A percentile compares a stretch with the other conserved stretches of the same genome.
Evolutionary conservation across 2,797 vertebrate genomes (phyloP).

Genomic region (Amblyopsis hoosieri): DNA sequence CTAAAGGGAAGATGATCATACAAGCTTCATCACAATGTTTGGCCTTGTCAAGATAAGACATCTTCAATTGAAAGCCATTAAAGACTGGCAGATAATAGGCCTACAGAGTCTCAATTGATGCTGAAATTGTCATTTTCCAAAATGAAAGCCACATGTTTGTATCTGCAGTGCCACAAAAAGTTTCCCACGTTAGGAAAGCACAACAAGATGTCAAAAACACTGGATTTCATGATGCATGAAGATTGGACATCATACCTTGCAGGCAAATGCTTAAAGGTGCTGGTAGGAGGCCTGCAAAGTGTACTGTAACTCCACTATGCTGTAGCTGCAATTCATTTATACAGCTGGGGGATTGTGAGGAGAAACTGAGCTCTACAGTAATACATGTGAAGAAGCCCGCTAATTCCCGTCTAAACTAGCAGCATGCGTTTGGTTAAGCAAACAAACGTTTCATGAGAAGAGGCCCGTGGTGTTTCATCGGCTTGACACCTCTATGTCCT

Average conservation of each 20-base stretch:
- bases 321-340: conserved; percentile 61
- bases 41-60: conserved; percentile 70
- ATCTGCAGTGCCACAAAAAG: conserved; percentile 64
- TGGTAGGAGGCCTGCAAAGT: conserved; percentile 22
- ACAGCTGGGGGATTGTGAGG: conserved; percentile 64
- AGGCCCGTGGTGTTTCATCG: conserved; percentile 37
- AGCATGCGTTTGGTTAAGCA: conserved; percentile 47
- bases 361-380: conserved; percentile 60
- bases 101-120: conserved; percentile 46
- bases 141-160: conserved; percentile 80
- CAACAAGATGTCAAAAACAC: conserved; percentile 32
- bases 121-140: conserved; percentile 64
- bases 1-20: conserved; percentile 65
- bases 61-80: conserved; percentile 67
- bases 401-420: conserved; percentile 63
- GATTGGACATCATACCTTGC: conserved; percentile 51
- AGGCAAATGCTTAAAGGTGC: conserved; percentile 47
- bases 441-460: conserved; percentile 69
- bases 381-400: conserved; percentile 58
- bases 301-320: conserved; percentile 32
- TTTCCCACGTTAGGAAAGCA: conserved; percentile 73
- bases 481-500: conserved; percentile 71
- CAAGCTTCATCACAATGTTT: conserved; percentile 71
- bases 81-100: conserved; percentile 73
- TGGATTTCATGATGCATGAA: conserved; percentile 59